Evolutionary conservation across 2,888 invertebrate genomes (phyloP), one percentile per base, ranked within the genome.

Genomic region (Argyresthia albistria): DNA sequence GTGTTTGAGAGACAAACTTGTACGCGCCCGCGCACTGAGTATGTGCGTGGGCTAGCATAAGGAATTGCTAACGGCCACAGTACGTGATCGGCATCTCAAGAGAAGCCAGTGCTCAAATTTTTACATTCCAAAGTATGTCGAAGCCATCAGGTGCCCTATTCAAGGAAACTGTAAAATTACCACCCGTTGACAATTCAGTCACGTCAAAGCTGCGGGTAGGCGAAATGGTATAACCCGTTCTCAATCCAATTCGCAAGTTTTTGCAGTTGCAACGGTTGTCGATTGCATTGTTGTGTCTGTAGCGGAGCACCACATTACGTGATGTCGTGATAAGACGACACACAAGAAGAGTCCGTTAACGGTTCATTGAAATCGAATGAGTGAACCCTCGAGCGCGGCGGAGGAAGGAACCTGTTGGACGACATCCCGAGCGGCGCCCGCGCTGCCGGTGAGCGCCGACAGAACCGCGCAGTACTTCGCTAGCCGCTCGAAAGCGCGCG

Each of bases 301-400:
- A n/a, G 39, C n/a, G 10, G n/a, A 60, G 66, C 67, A 69, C 67
- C 64, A 63, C 65, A 67, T 79, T 77, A 76, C 76, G 73, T 73
- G 78, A 73, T 61, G 64, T 63, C 62, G 62, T 69, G 77, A 82
- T 78, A 79, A 76, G 74, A 72, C 67, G 51, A 71, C 73, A 69
- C 69, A 53, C 74, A 66, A 73, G 69, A 77, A 76, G 75, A 76
- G 69, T 75, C 69, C 74, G 70, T 83, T 84, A 87, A 84, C 86
- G 84, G 86, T 86, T 83, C 80, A 84, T 83, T 81, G 82, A 81
- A 84, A 84, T 75, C 77, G 80, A 81, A 82, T 82, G 75, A 79
- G 70, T 67, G 64, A 77, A 9, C 36, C 9, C 35, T 72, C 65
- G 66, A 62, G 61, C 55, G 63, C 46, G 35, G 50, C 49, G 53